phyloP scores from a whole-genome alignment of 2,797 vertebrate genomes.

The Pangasius larnaudii region DNA sequence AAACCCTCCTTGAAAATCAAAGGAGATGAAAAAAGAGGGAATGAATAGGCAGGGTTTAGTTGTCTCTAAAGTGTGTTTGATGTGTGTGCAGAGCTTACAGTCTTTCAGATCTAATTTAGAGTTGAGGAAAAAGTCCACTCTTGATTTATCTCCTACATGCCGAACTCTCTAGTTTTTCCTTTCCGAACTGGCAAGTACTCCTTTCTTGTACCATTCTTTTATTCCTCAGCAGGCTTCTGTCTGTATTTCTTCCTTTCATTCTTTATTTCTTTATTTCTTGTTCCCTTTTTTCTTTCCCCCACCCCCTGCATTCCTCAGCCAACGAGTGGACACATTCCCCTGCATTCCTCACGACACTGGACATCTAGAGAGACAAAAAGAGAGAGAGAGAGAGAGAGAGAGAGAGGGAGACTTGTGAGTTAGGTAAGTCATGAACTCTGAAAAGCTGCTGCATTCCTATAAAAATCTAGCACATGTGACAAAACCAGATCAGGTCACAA shows the following conservation, averaged over 20 bases:
- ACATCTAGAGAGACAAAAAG: conserved; percentile 67
- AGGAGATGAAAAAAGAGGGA: conserved; percentile 11
- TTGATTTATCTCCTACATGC: background rate
- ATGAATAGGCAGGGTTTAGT: background rate
- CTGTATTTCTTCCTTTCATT: conserved; percentile 31
- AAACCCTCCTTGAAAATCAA: conserved; percentile 15
- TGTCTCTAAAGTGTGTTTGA: conserved; percentile 22
- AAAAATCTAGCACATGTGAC: background rate
- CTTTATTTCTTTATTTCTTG: conserved; percentile 33
- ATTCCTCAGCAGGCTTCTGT: conserved; percentile 45
- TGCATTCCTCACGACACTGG: conserved; percentile 72
- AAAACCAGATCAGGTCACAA: background rate
- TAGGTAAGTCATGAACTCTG: background rate
- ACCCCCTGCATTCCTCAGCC: conserved; percentile 60
- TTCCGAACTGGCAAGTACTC: background rate
- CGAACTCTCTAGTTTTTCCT: background rate
- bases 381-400: conserved; percentile 49
- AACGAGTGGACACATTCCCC: conserved; percentile 59
- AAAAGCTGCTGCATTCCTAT: conserved; percentile 15
- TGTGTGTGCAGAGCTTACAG: conserved; percentile 18
- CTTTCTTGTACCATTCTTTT: conserved; percentile 15
- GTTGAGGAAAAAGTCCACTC: background rate
- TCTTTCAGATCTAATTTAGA: background rate
- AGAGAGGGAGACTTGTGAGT: background rate
- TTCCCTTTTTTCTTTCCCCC: conserved; percentile 22